A percentile compares a stretch with the other conserved stretches of the same genome.
Conservation (phyloP, 2,797 vertebrate genomes). For the Falco berigora region DNA sequence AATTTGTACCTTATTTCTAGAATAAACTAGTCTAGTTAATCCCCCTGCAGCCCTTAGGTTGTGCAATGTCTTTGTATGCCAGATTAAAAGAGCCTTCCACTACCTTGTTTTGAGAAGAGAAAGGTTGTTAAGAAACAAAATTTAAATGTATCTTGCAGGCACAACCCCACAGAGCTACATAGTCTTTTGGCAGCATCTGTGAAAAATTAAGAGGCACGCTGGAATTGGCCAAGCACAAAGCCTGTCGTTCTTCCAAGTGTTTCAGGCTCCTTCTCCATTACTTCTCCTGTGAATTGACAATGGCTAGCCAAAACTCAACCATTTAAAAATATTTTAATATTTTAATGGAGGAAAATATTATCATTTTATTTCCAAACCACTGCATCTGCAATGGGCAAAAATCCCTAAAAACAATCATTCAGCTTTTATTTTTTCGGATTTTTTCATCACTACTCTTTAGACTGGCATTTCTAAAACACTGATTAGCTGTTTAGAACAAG, state of each 20-base stretch:
- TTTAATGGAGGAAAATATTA: slow-evolving; percentile 35
- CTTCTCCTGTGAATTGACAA: not conserved
- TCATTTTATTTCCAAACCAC: not conserved
- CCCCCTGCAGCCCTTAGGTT: not conserved
- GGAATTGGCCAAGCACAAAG: not conserved
- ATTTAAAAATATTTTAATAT: not conserved
- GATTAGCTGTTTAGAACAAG: not conserved
- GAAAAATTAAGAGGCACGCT: not conserved
- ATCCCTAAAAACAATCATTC: not conserved
- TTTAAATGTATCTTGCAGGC: not conserved
- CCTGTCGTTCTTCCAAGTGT: not conserved
- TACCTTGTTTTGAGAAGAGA: not conserved
- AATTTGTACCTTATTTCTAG: not conserved
- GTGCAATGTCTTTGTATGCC: not conserved
- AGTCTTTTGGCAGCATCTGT: not conserved
- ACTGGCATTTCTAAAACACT: not conserved
- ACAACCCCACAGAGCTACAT: not conserved
- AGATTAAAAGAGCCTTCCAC: not conserved
- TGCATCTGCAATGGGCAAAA: not conserved
- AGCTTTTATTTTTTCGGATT: not conserved
- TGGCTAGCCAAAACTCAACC: not conserved
- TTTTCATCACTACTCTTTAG: not conserved
- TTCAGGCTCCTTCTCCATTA: not conserved
- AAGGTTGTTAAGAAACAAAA: not conserved
- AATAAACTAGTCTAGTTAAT: not conserved